These are phyloP conservation scores for Syrrhaptes paradoxus DNA, from an alignment of 2,113 vertebrate genomes.

Conservation along the genomic window DNA sequence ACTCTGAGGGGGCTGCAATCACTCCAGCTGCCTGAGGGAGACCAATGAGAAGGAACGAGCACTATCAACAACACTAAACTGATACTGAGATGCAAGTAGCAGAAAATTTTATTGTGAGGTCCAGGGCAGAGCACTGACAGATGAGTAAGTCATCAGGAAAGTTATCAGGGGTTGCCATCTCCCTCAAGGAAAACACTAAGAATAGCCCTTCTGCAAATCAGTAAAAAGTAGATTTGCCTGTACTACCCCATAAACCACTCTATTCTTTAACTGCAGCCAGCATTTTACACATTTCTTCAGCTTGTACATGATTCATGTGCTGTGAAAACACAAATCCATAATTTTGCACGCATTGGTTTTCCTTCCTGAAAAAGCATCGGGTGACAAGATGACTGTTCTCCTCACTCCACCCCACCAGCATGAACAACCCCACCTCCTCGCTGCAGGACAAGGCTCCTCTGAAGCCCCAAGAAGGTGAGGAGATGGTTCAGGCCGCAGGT, in stretches of 20 bases:
- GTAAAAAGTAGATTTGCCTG: not conserved
- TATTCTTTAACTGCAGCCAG: not conserved
- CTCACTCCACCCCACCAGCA: not conserved
- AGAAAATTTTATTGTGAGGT: not conserved
- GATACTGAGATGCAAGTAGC: not conserved
- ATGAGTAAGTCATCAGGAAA: not conserved
- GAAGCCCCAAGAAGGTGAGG: not conserved
- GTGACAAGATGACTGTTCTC: not conserved
- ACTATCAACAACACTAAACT: not conserved
- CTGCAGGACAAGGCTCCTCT: not conserved
- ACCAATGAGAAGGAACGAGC: not conserved
- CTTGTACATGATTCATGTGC: rapidly evolving
- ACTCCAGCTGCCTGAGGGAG: not conserved
- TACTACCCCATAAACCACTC: not conserved
- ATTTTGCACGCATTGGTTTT: not conserved
- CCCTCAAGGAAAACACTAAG: rapidly evolving
- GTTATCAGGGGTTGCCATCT: not conserved
- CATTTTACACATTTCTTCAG: not conserved
- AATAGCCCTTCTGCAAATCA: not conserved
- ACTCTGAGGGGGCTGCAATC: not conserved
- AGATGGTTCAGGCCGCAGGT: not conserved
- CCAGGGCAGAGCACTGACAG: not conserved
- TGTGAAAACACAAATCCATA: not conserved
- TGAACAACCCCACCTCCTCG: rapidly evolving
- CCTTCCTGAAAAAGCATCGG: not conserved